phyloP scores from a whole-genome alignment of 2,113 vertebrate species.

The Hippocampus guttulatus region DNA sequence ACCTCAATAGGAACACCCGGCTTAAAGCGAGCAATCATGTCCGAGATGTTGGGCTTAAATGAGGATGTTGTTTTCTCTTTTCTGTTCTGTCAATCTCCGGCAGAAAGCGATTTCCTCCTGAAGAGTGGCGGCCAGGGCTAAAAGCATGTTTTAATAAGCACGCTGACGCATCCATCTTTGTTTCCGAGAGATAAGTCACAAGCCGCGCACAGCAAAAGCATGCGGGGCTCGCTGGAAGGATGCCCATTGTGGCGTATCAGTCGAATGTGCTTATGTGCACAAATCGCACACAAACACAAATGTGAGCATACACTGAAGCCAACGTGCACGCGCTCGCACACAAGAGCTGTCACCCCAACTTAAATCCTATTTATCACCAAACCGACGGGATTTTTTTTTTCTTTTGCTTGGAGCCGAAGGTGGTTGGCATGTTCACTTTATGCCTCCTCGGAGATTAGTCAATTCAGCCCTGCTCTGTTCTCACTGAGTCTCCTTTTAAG shows the following conservation, averaged over 20 bases:
- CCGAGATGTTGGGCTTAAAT: slow-evolving; percentile 71
- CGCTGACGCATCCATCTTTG: slow-evolving; percentile 75
- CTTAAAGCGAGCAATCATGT: slow-evolving; percentile 74
- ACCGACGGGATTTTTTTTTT: slow-evolving; percentile 60
- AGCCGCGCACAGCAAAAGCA: slow-evolving; percentile 56
- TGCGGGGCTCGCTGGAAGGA: slow-evolving; percentile 65
- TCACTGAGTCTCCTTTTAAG: slow-evolving; percentile 67
- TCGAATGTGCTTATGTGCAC: slow-evolving; percentile 57
- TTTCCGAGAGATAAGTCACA: slow-evolving; percentile 75
- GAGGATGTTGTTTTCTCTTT: slow-evolving; percentile 73
- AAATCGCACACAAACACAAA: slow-evolving; percentile 41
- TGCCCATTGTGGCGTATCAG: slow-evolving; percentile 66
- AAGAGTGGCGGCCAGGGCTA: slow-evolving; percentile 65
- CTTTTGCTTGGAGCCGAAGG: slow-evolving; percentile 65
- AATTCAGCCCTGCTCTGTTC: slow-evolving; percentile 68
- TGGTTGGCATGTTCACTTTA: slow-evolving; percentile 76
- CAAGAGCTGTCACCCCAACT: slow-evolving; percentile 70
- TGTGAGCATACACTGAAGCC: slow-evolving; percentile 41
- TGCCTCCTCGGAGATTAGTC: slow-evolving; percentile 73
- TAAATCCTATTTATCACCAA: slow-evolving; percentile 76
- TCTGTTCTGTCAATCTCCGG: slow-evolving; percentile 72
- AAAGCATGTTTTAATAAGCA: slow-evolving; percentile 75
- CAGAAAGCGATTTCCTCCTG: slow-evolving; percentile 72
- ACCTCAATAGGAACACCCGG: slow-evolving; percentile 67
- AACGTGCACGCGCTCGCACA: slow-evolving; percentile 52